phyloP scores from a whole-genome alignment of 2,888 invertebrate genomes.

The Notodonta dromedarius region DNA sequence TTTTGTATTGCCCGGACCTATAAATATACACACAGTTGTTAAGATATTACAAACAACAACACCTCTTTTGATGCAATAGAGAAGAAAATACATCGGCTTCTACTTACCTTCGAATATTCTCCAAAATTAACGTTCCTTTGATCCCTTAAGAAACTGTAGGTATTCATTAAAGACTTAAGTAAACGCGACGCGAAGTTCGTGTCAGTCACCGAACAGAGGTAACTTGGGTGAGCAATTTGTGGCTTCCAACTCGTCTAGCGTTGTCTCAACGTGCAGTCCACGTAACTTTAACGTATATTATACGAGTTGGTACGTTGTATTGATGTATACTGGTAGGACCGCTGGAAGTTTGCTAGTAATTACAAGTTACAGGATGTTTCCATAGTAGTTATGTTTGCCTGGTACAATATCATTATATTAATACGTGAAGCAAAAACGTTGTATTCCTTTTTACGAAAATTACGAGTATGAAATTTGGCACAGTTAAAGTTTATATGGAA shows the following conservation, averaged over 20 bases:
- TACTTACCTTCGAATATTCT: neutral
- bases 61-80: no score
- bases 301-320: slow-evolving; percentile 9
- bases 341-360: slow-evolving; percentile 28
- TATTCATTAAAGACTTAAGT: slow-evolving; percentile 57
- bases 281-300: slow-evolving; percentile 21
- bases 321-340: slow-evolving; percentile 26
- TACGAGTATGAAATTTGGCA: no score
- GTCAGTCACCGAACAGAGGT: slow-evolving; percentile 57
- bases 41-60: no score
- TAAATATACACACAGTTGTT: no score
- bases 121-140: neutral
- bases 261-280: slow-evolving; percentile 36
- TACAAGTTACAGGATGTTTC: slow-evolving; percentile 2
- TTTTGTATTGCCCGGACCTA: no score
- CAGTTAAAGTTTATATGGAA: no score
- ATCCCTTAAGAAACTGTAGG: slow-evolving; percentile 34
- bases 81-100: neutral
- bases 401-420: neutral
- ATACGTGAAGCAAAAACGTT: no score
- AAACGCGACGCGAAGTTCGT: slow-evolving; percentile 58
- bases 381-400: slow-evolving; percentile 1
- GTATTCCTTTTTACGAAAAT: no score
- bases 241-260: slow-evolving; percentile 42
- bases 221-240: slow-evolving; percentile 48